Evolutionary conservation across 2,888 invertebrate species (phyloP).

Genomic region (Drosophila fungiperda): DNA sequence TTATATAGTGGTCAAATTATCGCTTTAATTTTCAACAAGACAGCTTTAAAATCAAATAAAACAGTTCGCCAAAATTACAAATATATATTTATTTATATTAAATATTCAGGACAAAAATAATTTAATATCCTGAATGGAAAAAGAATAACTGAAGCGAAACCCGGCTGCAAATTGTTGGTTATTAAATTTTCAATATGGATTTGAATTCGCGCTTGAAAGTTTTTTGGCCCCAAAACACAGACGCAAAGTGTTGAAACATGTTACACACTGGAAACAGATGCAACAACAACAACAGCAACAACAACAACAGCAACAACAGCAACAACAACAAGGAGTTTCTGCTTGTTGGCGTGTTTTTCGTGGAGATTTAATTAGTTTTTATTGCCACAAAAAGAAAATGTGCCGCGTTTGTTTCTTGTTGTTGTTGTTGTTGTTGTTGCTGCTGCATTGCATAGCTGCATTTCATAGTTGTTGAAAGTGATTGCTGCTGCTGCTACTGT

Average conservation of each 20-base stretch:
- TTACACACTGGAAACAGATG: slow-evolving; percentile 45
- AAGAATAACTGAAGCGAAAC: slow-evolving; percentile 31
- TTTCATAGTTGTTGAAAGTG: slow-evolving; percentile 38
- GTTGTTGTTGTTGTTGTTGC: slow-evolving; percentile 16
- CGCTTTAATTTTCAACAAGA: neutral
- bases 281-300: slow-evolving; percentile 3
- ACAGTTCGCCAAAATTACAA: neutral
- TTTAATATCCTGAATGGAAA: neutral
- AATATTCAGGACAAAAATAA: neutral
- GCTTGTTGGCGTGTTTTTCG: slow-evolving; percentile 55
- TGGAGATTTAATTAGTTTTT: slow-evolving; percentile 76
- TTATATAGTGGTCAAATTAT: neutral
- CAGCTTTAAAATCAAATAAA: neutral
- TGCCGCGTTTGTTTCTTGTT: slow-evolving; percentile 39
- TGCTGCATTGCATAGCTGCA: slow-evolving; percentile 53
- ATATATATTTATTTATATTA: neutral
- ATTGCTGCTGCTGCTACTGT: slow-evolving; percentile 2
- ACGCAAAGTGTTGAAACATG: slow-evolving; percentile 78
- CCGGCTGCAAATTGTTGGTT: slow-evolving; percentile 67
- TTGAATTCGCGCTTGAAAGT: slow-evolving; percentile 55
- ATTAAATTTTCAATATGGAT: slow-evolving; percentile 78
- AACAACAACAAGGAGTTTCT: slow-evolving; percentile 35
- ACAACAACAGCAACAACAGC: slow-evolving; percentile 4
- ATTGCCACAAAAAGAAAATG: slow-evolving; percentile 59
- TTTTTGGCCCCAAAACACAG: slow-evolving; percentile 42